Conservation (phyloP, 2,888 invertebrate genomes). For the Pristionchus maxplancki region DNA sequence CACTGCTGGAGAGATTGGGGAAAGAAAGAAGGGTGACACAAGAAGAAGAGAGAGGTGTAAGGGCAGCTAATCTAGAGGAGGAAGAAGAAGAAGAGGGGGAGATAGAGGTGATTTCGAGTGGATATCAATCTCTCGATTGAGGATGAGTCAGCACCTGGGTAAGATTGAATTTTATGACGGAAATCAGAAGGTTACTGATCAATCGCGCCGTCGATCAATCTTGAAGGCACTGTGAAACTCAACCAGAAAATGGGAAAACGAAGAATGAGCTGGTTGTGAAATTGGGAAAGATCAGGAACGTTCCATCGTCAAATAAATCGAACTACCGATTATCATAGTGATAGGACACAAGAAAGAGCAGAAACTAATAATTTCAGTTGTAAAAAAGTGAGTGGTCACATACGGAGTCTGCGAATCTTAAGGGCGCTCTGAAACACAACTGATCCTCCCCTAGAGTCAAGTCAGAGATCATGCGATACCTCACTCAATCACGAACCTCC, state of each 20-base stretch:
- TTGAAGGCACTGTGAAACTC: background rate
- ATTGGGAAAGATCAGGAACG: too few relatives aligned
- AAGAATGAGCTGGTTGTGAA: too few relatives aligned
- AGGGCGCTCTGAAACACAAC: background rate
- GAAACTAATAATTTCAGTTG: too few relatives aligned
- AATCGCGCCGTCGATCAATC: background rate
- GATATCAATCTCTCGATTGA: background rate
- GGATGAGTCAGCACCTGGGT: background rate
- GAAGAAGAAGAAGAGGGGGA: background rate
- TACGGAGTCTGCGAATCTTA: background rate
- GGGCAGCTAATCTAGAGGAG: slow-evolving; percentile 25
- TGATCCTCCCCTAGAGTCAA: background rate
- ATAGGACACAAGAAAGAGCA: too few relatives aligned
- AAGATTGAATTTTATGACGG: background rate
- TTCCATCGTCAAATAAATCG: too few relatives aligned
- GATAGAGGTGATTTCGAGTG: background rate
- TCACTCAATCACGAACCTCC: slow-evolving; percentile 3
- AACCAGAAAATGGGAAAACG: background rate
- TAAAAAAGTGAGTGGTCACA: too few relatives aligned
- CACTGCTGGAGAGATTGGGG: background rate
- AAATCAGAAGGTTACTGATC: background rate
- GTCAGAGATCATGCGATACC: background rate
- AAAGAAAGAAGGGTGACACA: slow-evolving; percentile 5
- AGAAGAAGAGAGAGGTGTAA: slow-evolving; percentile 19
- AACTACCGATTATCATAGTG: too few relatives aligned